Base-by-base conservation (phyloP, 2,113 vertebrate species). In the Capreolus pygargus region DNA sequence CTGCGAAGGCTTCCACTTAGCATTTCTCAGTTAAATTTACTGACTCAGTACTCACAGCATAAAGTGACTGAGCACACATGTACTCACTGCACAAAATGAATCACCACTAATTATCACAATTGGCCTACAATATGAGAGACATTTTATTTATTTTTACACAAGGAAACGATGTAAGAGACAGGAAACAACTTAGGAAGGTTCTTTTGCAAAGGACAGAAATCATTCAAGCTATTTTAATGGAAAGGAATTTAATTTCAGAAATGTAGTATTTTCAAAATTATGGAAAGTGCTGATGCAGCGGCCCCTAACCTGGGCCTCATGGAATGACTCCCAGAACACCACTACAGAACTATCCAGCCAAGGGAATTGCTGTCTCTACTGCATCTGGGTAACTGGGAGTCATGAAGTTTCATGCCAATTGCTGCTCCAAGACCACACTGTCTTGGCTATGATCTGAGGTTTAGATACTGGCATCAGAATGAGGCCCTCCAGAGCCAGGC, bases 211-310 rank as follows among this genome's bases (percentile, higher is more conserved):
- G 16, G 25, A 89, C 58, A 70, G 52, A 86, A 92, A 81, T 74
- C 58, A 90, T 27, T 97, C 5, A 33, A 89, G 36, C 12, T 79
- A 52, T 74, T 74, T 93, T 89, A 95, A 54, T 86, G 23, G 86
- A 86, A 95, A 95, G 30, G n/a, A 28, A 90, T 70, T 92, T 81
- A 90, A 85, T 85, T 96, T 25, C 89, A 81, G 16, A 97, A 95
- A 55, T 67, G 39, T 86, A 33, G 79, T 30, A 17, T 61, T 86
- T 85, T 54, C 14, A 60, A 90, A 90, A 81, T 86, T 86, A 60
- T 36, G 28, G 45, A 86, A 81, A 90, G n/a, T 60, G 13, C 23
- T 90, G 6, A 64, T 16, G 2, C 13, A 45, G 17, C 12, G 60
- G 28, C 21, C 28, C 52, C 58, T 93, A 60, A 21, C n/a, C 27